Evolutionary conservation across 2,888 invertebrate genomes (phyloP), one percentile per base, ranked within the genome.

Genomic region (Metallyticus violacea): DNA sequence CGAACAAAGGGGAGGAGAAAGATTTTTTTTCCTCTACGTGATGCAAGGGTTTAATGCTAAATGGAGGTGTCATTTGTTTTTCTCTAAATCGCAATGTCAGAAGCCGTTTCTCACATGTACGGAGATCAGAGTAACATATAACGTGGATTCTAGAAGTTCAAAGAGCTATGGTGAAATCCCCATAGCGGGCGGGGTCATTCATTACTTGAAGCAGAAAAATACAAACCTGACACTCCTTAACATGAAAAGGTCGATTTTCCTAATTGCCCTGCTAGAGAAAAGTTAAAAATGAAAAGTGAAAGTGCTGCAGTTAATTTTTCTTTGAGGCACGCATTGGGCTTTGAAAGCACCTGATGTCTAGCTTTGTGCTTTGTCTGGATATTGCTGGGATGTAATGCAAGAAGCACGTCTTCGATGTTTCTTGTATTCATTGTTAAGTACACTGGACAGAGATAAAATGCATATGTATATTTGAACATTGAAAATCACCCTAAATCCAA

Each of bases 31-130:
- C 40, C 77, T 76, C 77, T 27, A 83, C 77, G 26, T 27, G 27
- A 22, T 22, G 79, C 22, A 15, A 77, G 27, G 77, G 83, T 76
- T 76, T 76, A 83, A 83, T 77, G 83, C 77, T 83, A 83, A 83
- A 83, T 83, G 77, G 83, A 77, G 77, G 83, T 77, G 83, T 76
- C 77, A 83, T 83, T 83, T 77, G 40, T 62, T 62, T 62, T 62
- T 62, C 40, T 77, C 79, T 77, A 77, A 83, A 83, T 83, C 77
- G 25, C 77, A 29, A 83, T 28, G 77, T 83, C 28, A 83, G 29
- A 82, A 76, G 77, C n/a, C 15, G 77, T 77, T 77, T 28, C 77
- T 77, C 77, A n/a, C 79, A 7, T 76, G 29, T 25, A 83, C 77
- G 28, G 28, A n/a, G 15, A 26, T 26, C n/a, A 4, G 7, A 6